phyloP scores from a whole-genome alignment of 2,113 vertebrate genomes.

The Miniopterus natalensis region DNA sequence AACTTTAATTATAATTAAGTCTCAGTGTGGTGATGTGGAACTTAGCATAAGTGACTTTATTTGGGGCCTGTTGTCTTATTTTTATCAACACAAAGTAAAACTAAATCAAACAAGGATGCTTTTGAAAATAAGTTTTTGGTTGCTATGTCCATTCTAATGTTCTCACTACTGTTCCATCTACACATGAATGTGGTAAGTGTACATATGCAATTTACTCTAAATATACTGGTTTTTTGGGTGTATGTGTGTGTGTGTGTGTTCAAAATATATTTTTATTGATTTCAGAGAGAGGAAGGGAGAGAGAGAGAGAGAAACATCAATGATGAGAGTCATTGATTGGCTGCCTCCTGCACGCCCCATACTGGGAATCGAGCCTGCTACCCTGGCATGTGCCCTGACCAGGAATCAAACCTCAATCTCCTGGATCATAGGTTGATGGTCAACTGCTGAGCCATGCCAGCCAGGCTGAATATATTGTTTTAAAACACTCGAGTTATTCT shows the following conservation, averaged over 20 bases:
- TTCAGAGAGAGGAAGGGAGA: no score
- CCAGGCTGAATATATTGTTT: background rate
- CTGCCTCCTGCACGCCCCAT: no score
- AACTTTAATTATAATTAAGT: background rate
- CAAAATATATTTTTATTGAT: no score
- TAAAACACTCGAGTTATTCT: background rate
- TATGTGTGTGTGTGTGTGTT: no score
- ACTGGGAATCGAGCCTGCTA: no score
- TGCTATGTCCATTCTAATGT: background rate
- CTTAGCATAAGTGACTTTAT: background rate
- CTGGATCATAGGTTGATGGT: no score
- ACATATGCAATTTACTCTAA: background rate
- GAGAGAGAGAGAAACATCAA: no score
- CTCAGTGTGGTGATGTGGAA: background rate
- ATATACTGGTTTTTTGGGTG: no score
- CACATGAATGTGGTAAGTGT: background rate
- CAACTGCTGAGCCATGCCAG: no score
- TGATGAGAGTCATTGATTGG: no score
- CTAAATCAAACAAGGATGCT: background rate
- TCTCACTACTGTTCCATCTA: conserved; percentile 33
- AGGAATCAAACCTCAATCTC: no score
- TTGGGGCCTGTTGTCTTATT: background rate
- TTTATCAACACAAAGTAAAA: background rate
- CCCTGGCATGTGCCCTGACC: no score
- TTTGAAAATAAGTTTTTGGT: conserved; percentile 46